Conservation (phyloP, 64 coral and sea anemone species). For the Montipora capricornis region DNA sequence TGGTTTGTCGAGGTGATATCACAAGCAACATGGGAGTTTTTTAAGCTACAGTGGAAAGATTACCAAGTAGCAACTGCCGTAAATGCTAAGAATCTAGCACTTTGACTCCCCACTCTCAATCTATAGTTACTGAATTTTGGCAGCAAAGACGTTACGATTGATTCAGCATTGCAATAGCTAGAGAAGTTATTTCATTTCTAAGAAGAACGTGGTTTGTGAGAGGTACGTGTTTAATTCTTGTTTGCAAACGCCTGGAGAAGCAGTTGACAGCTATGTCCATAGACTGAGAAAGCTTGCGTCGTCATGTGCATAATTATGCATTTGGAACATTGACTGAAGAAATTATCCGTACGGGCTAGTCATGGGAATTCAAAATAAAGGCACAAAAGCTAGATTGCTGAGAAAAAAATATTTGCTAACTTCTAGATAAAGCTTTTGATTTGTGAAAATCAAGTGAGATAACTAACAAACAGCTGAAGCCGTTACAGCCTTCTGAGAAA, state of each 20-base stretch:
- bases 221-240: constrained; percentile 64
- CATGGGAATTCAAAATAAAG: constrained; percentile 40
- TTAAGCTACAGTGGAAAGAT: constrained; percentile 61
- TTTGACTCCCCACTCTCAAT: constrained; percentile 16
- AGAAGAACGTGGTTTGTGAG: constrained; percentile 68
- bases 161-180: constrained; percentile 30
- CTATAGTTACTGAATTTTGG: constrained; percentile 54
- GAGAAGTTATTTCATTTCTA: constrained; percentile 59
- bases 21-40: constrained; percentile 60
- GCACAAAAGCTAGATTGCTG: constrained; percentile 62
- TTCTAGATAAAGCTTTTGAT: constrained; percentile 59
- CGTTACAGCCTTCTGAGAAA: constrained; percentile 23
- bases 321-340: constrained; percentile 52
- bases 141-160: constrained; percentile 18
- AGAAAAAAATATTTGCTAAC: constrained; percentile 51
- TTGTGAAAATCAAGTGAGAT: constrained; percentile 72
- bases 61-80: constrained; percentile 65
- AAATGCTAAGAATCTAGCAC: constrained; percentile 15
- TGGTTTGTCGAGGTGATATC: constrained; percentile 57
- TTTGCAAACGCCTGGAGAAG: constrained; percentile 57
- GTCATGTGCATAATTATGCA: constrained; percentile 22
- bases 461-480: constrained; percentile 70
- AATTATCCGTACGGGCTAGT: constrained; percentile 44
- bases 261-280: constrained; percentile 25
- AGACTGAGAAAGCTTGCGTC: constrained; percentile 39